Base-by-base conservation (phyloP, 2,113 vertebrate genomes). In the Anarrhichthys ocellatus region DNA sequence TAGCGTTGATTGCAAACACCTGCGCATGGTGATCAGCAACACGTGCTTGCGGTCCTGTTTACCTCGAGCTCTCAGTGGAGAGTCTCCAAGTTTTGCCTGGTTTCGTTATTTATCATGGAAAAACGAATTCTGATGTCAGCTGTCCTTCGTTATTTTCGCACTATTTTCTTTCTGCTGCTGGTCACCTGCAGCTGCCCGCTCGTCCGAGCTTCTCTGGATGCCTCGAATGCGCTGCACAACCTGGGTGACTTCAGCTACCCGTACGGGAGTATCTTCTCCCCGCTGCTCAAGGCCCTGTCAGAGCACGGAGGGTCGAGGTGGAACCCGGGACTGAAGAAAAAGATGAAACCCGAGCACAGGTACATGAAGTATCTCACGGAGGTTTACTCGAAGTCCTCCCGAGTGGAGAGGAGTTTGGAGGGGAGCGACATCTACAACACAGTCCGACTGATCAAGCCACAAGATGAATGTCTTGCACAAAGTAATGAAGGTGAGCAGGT, bases 291-390 rank as follows among this genome's bases (percentile, higher is more conserved):
- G 84, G 95, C 96, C 46, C 91, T 98, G 87, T 96, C 93, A 0
- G 92, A 94, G 5, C 95, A 92, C 72, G 93, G 91, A 34, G 93
- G 88, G 3, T 75, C 93, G 17, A 9, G 69, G 78, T 6, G 84
- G 90, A 42, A 38, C 84, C 78, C 54, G 0, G 79, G 22, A 5
- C 3, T 92, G 89, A 42, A 85, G 88, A 90, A 89, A 87, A 42
- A 92, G 50, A 54, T 73, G 20, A 91, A 81, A 85, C 97, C 96
- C 0, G 96, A 98, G 79, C 94, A 96, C 42, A 93, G 90, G 84
- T 97, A 97, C 65, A 93, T 99, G 0, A 92, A 87, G 4, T 99
- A 97, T 90, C 97, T 99, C 96, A 97, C 96, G 78, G 95, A 95
- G 73, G 95, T 99, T 0, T 99, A 97, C 56, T 97, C 95, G 87